Conservation (phyloP, 1,140 invertebrate genomes). For the Bombus waltoni region DNA sequence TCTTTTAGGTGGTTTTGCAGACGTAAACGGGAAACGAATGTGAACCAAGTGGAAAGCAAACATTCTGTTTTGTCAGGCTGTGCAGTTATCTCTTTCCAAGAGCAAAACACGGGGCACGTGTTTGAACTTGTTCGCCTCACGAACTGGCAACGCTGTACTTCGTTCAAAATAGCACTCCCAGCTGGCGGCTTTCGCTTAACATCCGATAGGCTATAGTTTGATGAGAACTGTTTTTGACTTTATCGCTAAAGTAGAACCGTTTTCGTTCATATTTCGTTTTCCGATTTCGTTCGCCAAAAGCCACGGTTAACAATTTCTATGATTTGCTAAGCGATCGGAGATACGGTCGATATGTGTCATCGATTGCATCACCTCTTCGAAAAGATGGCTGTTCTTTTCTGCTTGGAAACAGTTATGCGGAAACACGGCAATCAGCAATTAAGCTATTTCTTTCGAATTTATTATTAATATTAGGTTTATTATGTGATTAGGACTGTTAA, state of each 20-base stretch:
- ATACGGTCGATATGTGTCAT: constrained; percentile 61
- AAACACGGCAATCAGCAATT: constrained; percentile 33
- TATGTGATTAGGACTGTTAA: not conserved
- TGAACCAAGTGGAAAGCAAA: constrained; percentile 34
- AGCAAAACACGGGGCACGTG: constrained; percentile 65
- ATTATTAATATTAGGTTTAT: not conserved
- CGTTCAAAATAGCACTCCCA: constrained; percentile 74
- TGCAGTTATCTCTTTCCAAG: constrained; percentile 56
- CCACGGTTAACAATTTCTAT: not conserved
- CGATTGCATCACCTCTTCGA: constrained; percentile 60
- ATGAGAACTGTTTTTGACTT: constrained; percentile 11
- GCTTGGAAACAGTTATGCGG: constrained; percentile 46
- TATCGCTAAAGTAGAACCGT: not conserved
- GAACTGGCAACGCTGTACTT: constrained; percentile 62
- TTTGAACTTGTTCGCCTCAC: constrained; percentile 62
- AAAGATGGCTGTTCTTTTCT: constrained; percentile 55
- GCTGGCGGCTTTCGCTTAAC: constrained; percentile 71
- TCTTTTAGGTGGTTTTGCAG: not conserved
- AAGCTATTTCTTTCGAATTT: not conserved
- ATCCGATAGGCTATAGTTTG: constrained; percentile 48
- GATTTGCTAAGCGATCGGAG: not conserved
- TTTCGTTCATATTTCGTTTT: not conserved
- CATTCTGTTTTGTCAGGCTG: constrained; percentile 47
- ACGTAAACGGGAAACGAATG: not conserved
- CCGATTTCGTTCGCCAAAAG: not conserved